Evolutionary conservation across 1,140 invertebrate species (phyloP).

Genomic region (Rhyzopertha dominica): DNA sequence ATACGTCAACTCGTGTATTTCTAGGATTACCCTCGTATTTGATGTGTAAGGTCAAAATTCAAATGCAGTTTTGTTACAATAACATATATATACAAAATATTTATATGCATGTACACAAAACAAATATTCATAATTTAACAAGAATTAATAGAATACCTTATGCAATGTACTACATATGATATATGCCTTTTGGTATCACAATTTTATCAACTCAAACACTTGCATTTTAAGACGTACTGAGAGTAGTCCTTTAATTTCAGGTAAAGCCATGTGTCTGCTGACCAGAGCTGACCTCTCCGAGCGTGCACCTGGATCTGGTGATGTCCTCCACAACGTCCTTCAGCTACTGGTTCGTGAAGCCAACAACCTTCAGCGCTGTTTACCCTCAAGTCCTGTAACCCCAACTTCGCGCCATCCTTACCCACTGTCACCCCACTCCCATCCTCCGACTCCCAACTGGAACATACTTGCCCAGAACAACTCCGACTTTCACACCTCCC

Average conservation of each 20-base stretch:
- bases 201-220: no score
- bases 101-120: no score
- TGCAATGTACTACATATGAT: no score
- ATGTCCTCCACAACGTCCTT: constrained; percentile 89
- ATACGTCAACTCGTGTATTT: no score
- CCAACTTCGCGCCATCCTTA: constrained; percentile 75
- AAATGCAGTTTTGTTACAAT: no score
- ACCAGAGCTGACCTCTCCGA: constrained; percentile 87
- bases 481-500: constrained; percentile 55
- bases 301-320: constrained; percentile 84
- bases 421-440: constrained; percentile 67
- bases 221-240: no score
- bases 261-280: constrained; percentile 84
- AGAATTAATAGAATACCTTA: no score
- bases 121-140: no score
- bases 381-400: constrained; percentile 79
- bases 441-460: constrained; percentile 74
- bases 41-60: no score
- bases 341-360: constrained; percentile 81
- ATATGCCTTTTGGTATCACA: no score
- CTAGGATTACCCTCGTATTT: no score
- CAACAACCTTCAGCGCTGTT: constrained; percentile 64
- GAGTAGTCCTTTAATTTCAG: constrained; percentile 50
- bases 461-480: constrained; percentile 56
- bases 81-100: no score